Evolutionary conservation across 1,140 invertebrate species (phyloP).

Genomic region (Helicoverpa zea): DNA sequence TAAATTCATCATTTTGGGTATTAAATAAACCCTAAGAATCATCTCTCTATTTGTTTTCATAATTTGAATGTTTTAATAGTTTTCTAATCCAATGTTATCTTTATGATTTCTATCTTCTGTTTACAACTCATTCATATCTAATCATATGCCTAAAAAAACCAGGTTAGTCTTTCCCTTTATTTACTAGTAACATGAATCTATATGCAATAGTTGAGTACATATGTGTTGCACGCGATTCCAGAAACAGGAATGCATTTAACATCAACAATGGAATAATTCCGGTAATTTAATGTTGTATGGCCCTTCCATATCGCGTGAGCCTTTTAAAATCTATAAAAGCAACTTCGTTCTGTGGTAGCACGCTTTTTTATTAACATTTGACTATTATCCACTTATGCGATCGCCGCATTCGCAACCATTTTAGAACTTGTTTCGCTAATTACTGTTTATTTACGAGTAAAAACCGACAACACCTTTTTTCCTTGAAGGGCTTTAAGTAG

Average conservation of each 20-base stretch:
- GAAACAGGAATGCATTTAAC: slow-evolving; percentile 81
- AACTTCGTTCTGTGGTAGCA: slow-evolving; percentile 35
- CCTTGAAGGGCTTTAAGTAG: too few relatives aligned
- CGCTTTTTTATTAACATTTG: slow-evolving; percentile 22
- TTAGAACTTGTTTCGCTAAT: slow-evolving; percentile 19
- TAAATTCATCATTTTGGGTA: too few relatives aligned
- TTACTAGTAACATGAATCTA: slow-evolving; percentile 52
- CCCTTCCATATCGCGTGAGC: slow-evolving; percentile 73
- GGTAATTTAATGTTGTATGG: slow-evolving; percentile 74
- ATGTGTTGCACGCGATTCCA: slow-evolving; percentile 75
- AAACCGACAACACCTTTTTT: neutral
- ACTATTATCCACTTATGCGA: slow-evolving; percentile 33
- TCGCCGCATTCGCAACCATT: slow-evolving; percentile 8
- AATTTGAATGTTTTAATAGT: too few relatives aligned
- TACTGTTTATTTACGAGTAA: slow-evolving; percentile 8
- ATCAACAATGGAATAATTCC: slow-evolving; percentile 77
- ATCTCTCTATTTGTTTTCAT: too few relatives aligned
- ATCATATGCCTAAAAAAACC: neutral
- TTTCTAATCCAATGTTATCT: too few relatives aligned
- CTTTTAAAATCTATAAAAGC: slow-evolving; percentile 70
- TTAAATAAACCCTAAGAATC: too few relatives aligned
- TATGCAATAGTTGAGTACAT: slow-evolving; percentile 50
- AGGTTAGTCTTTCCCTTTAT: neutral
- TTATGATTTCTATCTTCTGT: too few relatives aligned
- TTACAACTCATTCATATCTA: too few relatives aligned